Conservation (phyloP, 2,888 invertebrate species). For the Agrilus cyanescens region DNA sequence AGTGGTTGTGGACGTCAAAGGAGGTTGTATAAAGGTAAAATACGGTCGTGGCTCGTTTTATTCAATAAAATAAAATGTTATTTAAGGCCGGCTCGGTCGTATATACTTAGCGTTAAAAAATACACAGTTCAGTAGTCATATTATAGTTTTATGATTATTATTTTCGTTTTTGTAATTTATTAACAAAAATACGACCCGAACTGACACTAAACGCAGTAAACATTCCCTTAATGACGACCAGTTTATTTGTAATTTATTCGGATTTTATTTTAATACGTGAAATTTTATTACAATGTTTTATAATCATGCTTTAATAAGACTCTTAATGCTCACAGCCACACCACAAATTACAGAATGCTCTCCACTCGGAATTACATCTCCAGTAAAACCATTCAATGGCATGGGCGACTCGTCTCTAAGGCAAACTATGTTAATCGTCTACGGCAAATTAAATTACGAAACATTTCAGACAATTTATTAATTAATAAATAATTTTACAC, state of each 20-base stretch:
- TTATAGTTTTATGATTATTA: slow-evolving; percentile 37
- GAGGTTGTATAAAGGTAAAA: slow-evolving; percentile 17
- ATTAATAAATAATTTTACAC: no score
- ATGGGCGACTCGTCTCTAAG: no score
- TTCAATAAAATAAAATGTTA: slow-evolving; percentile 29
- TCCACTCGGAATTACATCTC: slow-evolving; percentile 18
- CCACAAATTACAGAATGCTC: slow-evolving; percentile 28
- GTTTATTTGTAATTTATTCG: slow-evolving; percentile 39
- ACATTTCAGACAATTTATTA: no score
- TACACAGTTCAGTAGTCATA: slow-evolving; percentile 35
- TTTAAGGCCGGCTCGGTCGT: slow-evolving; percentile 17
- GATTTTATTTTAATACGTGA: slow-evolving; percentile 40
- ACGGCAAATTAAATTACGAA: no score
- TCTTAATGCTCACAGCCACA: slow-evolving; percentile 32
- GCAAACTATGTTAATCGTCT: no score
- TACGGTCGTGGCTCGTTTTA: slow-evolving; percentile 23
- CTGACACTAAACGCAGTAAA: slow-evolving; percentile 37
- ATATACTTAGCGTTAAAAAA: slow-evolving; percentile 15
- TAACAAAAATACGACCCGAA: slow-evolving; percentile 37
- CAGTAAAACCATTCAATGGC: neutral
- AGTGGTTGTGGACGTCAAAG: slow-evolving; percentile 20
- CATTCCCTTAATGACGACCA: slow-evolving; percentile 37
- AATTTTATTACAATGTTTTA: slow-evolving; percentile 40
- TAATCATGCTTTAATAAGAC: slow-evolving; percentile 39
- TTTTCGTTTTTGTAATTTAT: slow-evolving; percentile 39